Conservation (phyloP, 2,113 vertebrate genomes). For the Melanotaenia duboulayi region DNA sequence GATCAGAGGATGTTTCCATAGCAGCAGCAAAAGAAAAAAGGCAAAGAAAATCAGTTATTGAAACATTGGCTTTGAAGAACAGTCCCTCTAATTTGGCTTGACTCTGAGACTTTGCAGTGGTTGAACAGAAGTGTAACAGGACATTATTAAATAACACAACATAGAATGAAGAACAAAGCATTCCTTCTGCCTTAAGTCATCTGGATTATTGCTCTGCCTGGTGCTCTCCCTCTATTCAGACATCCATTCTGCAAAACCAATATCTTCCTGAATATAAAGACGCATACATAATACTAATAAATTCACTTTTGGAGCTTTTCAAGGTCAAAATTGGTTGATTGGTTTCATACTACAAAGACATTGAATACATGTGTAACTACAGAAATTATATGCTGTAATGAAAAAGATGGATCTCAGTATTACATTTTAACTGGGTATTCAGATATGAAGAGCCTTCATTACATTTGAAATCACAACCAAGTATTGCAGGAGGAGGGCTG, state of each 20-base stretch:
- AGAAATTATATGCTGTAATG: slow-evolving; percentile 21
- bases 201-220: not conserved
- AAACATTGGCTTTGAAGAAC: not conserved
- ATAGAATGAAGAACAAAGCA: not conserved
- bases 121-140: not conserved
- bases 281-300: not conserved
- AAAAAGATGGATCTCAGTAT: slow-evolving; percentile 33
- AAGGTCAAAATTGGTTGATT: not conserved
- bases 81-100: not conserved
- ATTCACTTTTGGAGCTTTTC: not conserved
- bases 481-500: slow-evolving; percentile 10
- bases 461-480: slow-evolving; percentile 20
- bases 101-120: slow-evolving; percentile 1
- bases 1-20: not conserved
- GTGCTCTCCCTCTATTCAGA: not conserved
- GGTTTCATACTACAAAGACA: slow-evolving; percentile 7
- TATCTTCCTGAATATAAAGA: not conserved
- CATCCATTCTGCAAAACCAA: not conserved
- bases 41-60: too few relatives aligned
- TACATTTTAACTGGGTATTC: slow-evolving; percentile 48
- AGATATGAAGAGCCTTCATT: slow-evolving; percentile 39
- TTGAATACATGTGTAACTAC: slow-evolving; percentile 14
- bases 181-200: slow-evolving; percentile 1
- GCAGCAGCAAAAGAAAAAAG: too few relatives aligned
- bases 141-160: not conserved